Percentiles rank a stretch among this genome's conserved stretches.
Conservation (phyloP, 2,113 vertebrate species). For the Delphinus delphis region DNA sequence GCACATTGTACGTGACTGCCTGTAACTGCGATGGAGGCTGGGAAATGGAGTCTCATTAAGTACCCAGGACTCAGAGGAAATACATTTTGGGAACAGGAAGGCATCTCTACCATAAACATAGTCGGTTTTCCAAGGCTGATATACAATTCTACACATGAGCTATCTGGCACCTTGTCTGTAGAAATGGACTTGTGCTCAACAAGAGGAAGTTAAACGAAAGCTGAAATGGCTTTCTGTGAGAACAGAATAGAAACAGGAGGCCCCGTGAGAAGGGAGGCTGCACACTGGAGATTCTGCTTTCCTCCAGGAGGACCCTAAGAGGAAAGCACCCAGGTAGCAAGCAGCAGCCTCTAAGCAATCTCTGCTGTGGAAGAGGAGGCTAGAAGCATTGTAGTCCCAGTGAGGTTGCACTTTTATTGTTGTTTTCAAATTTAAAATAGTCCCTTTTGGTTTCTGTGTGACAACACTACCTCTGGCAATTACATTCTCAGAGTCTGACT, state of each 20-base stretch:
- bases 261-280: not conserved
- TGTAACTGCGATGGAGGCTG: not conserved
- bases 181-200: not conserved
- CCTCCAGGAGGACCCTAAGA: not conserved
- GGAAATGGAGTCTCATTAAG: not conserved
- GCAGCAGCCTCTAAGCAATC: not conserved
- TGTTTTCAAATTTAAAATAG: not conserved
- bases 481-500: not conserved
- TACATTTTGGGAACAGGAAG: not conserved
- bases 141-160: not conserved
- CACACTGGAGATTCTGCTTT: not conserved
- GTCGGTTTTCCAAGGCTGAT: not conserved
- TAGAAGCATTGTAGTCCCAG: not conserved
- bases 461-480: not conserved
- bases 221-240: not conserved
- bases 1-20: not conserved
- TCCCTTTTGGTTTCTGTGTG: not conserved
- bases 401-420: not conserved
- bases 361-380: not conserved
- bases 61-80: not conserved
- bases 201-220: not conserved
- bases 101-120: accelerated
- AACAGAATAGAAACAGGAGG: not conserved
- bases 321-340: not conserved
- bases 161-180: not conserved